Percentiles rank a stretch among this genome's conserved stretches.
Evolutionary conservation across 2,888 invertebrate genomes (phyloP).

Genomic region (Cinara cedri): DNA sequence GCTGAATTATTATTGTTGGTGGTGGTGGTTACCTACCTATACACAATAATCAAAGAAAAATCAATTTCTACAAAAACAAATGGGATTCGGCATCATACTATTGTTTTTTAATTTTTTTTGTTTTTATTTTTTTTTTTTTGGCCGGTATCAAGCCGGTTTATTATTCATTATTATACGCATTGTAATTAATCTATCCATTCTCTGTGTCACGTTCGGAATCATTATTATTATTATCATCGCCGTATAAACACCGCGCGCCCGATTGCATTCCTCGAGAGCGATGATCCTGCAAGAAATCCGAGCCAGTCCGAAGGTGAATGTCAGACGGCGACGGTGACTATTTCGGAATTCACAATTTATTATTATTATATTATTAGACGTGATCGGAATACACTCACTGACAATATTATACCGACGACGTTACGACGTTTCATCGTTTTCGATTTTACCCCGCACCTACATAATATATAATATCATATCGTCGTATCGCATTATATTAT

Average conservation of each 20-base stretch:
- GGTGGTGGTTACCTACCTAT: background rate
- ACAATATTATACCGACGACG: background rate
- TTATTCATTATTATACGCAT: slow-evolving; percentile 12
- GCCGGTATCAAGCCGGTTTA: background rate
- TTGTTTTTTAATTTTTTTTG: slow-evolving; percentile 7
- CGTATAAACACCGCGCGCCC: background rate
- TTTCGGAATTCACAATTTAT: slow-evolving; percentile 21
- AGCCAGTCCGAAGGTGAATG: slow-evolving; percentile 33
- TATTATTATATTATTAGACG: background rate
- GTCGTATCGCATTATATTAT: background rate
- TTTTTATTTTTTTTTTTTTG: background rate
- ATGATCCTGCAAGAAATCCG: slow-evolving; percentile 46
- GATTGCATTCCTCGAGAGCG: slow-evolving; percentile 37
- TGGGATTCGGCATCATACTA: slow-evolving; percentile 6
- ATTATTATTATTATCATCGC: background rate
- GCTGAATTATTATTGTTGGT: too few relatives aligned
- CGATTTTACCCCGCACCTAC: background rate
- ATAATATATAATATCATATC: background rate
- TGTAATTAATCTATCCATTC: slow-evolving; percentile 27
- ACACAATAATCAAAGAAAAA: slow-evolving; percentile 1
- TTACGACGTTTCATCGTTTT: slow-evolving; percentile 20
- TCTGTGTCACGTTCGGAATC: slow-evolving; percentile 7
- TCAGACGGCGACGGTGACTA: slow-evolving; percentile 31
- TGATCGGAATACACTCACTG: slow-evolving; percentile 6
- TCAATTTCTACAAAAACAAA: slow-evolving; percentile 9